These are phyloP conservation scores for Cerastoderma edule DNA, from an alignment of 2,888 invertebrate genomes.

Conservation along the genomic window DNA sequence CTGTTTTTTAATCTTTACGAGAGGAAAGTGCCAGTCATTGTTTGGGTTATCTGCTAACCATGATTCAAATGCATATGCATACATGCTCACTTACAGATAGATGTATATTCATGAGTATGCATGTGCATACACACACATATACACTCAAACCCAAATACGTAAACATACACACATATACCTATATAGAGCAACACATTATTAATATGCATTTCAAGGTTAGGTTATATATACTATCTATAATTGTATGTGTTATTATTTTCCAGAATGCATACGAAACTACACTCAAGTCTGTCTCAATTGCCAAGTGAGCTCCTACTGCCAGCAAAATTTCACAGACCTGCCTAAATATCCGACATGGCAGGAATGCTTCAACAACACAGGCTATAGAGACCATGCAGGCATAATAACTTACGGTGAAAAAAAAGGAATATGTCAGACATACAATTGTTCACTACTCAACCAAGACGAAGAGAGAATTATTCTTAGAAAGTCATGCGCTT, in stretches of 20 bases:
- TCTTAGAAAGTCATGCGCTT: conserved; percentile 19
- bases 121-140: too few relatives aligned
- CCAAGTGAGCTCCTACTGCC: not conserved
- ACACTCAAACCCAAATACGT: too few relatives aligned
- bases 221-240: too few relatives aligned
- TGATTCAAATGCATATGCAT: too few relatives aligned
- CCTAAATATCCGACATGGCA: not conserved
- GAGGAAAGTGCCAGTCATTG: too few relatives aligned
- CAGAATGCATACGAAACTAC: conserved; percentile 6
- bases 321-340: not conserved
- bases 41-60: too few relatives aligned
- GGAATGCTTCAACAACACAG: not conserved
- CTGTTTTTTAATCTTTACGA: too few relatives aligned
- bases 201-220: too few relatives aligned
- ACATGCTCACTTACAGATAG: too few relatives aligned
- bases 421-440: not conserved
- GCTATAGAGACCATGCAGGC: not conserved
- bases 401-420: not conserved
- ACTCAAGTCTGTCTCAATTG: conserved; percentile 17
- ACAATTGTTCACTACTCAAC: conserved; percentile 16
- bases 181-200: too few relatives aligned
- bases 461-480: not conserved
- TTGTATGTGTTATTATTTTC: not conserved
- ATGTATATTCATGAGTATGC: too few relatives aligned
- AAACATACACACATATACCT: too few relatives aligned